These are phyloP conservation scores for Hormiphora californensis DNA, from an alignment of 37 sponge, comb jelly and placozoan genomes.

Conservation along the genomic window DNA sequence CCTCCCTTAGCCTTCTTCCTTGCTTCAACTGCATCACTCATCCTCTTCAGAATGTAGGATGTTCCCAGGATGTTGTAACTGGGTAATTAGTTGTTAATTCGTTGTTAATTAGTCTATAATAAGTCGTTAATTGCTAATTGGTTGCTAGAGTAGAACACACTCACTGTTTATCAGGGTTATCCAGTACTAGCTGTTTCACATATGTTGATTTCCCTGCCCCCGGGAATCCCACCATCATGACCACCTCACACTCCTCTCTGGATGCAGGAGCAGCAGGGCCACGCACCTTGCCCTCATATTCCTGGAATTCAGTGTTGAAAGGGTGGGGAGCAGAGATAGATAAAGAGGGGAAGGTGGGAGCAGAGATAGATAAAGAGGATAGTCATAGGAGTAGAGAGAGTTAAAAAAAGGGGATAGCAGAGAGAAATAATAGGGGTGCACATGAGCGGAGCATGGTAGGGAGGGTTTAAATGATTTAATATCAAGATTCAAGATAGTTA, in stretches of 20 bases:
- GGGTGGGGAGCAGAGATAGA: neutral
- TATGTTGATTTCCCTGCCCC: neutral
- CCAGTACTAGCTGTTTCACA: neutral
- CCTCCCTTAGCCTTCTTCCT: slow-evolving; percentile 13
- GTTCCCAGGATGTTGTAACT: slow-evolving; percentile 29
- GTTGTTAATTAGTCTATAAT: too few species aligned
- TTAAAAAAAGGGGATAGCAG: neutral
- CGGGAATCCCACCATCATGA: slow-evolving; percentile 37
- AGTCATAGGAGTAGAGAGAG: neutral
- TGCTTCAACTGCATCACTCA: slow-evolving; percentile 38
- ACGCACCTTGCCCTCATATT: neutral
- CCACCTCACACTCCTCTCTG: slow-evolving; percentile 22
- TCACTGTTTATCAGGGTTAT: slow-evolving; percentile 29
- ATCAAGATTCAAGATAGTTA: too few species aligned
- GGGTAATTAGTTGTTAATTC: too few species aligned
- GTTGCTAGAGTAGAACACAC: neutral
- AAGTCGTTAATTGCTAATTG: too few species aligned
- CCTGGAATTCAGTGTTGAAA: neutral
- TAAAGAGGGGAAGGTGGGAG: neutral
- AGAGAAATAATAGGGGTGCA: too few species aligned
- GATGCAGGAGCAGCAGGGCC: neutral
- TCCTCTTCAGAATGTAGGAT: slow-evolving; percentile 12
- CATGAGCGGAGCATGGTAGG: too few species aligned
- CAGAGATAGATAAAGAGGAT: too few species aligned
- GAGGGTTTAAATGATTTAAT: too few species aligned